phyloP scores from a whole-genome alignment of 2,113 vertebrate species.

The Prunella himalayana region DNA sequence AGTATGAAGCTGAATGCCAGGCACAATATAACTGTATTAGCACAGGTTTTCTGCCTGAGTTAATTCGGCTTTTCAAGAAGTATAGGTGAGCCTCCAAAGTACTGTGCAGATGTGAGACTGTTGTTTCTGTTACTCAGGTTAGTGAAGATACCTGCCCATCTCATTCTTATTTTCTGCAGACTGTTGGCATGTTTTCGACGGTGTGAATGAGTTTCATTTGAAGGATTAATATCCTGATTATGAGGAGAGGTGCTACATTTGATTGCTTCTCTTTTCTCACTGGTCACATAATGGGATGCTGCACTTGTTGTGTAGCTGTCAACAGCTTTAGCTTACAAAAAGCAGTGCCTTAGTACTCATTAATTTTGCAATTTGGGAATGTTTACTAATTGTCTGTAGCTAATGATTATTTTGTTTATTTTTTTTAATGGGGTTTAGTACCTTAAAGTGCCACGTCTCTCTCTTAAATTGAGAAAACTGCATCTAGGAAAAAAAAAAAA shows the following conservation, averaged over 20 bases:
- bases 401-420: conserved; percentile 28
- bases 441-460: background rate
- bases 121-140: background rate
- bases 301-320: background rate
- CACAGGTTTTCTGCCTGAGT: background rate
- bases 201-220: background rate
- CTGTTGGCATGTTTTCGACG: background rate
- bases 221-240: background rate
- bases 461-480: background rate
- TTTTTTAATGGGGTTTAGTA: conserved; percentile 18
- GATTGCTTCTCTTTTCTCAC: background rate
- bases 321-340: background rate
- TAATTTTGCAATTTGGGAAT: conserved; percentile 41
- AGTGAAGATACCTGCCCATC: background rate
- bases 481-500: background rate
- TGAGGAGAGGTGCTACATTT: background rate
- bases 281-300: conserved; percentile 18
- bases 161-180: background rate
- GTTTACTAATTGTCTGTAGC: conserved; percentile 16
- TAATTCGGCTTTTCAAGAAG: background rate
- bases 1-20: background rate
- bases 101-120: background rate
- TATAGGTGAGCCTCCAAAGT: background rate
- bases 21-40: background rate
- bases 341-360: conserved; percentile 7